Conservation (phyloP, 2,888 invertebrate genomes). For the Eilema griseolum region DNA sequence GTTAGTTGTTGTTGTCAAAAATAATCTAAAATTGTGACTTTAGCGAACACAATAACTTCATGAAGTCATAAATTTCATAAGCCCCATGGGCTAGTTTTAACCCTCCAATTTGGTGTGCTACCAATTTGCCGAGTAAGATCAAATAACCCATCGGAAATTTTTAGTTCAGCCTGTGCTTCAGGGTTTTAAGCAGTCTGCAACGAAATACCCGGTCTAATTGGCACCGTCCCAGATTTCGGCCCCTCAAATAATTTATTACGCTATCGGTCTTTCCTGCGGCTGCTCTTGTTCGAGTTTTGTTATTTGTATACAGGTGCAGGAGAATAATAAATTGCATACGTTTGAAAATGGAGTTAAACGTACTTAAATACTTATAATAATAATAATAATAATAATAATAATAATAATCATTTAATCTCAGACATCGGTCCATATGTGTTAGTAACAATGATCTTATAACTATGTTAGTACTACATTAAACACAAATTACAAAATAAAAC, state of each 20-base stretch:
- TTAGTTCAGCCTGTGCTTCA: constrained; percentile 30
- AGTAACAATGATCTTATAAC: no score
- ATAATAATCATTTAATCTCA: no score
- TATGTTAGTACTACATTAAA: no score
- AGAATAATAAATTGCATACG: constrained; percentile 22
- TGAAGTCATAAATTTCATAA: no score
- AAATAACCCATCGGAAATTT: neutral
- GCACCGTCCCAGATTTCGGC: constrained; percentile 59
- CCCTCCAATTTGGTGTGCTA: neutral
- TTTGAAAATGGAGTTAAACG: neutral
- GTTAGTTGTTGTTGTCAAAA: no score
- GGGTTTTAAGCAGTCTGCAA: constrained; percentile 53
- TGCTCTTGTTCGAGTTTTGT: constrained; percentile 25
- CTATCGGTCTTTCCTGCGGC: constrained; percentile 39
- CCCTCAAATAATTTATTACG: constrained; percentile 63
- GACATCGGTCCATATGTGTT: no score
- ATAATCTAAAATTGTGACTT: no score
- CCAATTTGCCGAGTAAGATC: neutral
- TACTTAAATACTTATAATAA: neutral
- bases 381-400: no score
- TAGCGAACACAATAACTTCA: no score
- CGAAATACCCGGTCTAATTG: constrained; percentile 64
- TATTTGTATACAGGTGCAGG: constrained; percentile 21
- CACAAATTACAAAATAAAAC: no score
- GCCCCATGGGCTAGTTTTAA: neutral